A percentile compares a stretch with the other conserved stretches of the same genome.
These are phyloP conservation scores for Cichladusa arquata DNA, from an alignment of 2,113 vertebrate species.

Conservation along the genomic window DNA sequence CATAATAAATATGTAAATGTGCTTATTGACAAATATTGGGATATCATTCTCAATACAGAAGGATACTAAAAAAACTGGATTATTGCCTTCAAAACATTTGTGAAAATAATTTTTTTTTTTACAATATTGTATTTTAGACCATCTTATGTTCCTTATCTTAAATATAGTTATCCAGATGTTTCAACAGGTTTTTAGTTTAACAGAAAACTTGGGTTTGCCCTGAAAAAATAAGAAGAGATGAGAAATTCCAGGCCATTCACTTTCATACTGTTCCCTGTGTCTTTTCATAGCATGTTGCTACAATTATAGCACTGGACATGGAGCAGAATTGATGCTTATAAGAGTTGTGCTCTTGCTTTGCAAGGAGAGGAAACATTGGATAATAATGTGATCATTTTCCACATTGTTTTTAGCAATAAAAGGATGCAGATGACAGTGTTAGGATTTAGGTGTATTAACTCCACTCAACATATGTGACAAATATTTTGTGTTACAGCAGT, in stretches of 20 bases:
- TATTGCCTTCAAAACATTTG: neutral
- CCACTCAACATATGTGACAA: neutral
- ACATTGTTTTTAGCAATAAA: neutral
- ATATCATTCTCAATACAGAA: neutral
- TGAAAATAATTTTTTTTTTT: neutral
- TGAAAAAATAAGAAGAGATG: neutral
- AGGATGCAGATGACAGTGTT: neutral
- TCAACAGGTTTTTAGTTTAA: neutral
- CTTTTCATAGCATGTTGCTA: neutral
- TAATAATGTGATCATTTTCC: neutral
- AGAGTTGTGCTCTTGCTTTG: neutral
- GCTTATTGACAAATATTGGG: neutral
- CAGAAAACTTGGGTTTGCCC: neutral
- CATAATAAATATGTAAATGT: neutral
- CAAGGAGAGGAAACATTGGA: neutral
- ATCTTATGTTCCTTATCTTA: neutral
- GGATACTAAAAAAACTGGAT: neutral
- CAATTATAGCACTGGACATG: neutral
- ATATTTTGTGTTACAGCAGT: neutral
- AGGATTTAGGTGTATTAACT: neutral
- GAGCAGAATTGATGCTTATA: neutral
- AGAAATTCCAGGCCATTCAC: neutral
- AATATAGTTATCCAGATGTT: neutral
- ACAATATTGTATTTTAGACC: neutral
- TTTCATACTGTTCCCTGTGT: neutral